Conservation (phyloP, 2,113 vertebrate genomes). For the Pelecanoides urinatrix region DNA sequence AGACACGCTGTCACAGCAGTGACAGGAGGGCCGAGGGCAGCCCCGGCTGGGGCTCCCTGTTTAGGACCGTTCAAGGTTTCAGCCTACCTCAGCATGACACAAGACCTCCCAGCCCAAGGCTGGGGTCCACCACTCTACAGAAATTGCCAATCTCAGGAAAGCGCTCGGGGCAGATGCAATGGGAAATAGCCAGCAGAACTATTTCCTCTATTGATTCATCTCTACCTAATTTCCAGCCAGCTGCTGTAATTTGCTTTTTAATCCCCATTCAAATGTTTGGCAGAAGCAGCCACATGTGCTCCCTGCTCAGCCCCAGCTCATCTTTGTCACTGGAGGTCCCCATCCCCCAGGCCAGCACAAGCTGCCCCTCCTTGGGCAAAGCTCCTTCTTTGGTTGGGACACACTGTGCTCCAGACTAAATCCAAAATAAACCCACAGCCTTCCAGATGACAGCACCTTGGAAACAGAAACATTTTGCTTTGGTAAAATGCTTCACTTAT, state of each 20-base stretch:
- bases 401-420: background rate
- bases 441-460: slow-evolving; percentile 14
- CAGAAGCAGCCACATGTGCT: background rate
- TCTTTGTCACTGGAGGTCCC: background rate
- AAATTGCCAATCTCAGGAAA: background rate
- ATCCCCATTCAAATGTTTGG: background rate
- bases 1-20: background rate
- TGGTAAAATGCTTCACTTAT: background rate
- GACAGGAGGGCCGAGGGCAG: background rate
- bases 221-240: background rate
- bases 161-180: background rate
- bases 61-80: background rate
- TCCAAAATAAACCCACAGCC: background rate
- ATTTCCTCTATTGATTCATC: background rate
- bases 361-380: background rate
- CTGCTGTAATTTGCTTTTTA: background rate
- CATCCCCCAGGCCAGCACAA: background rate
- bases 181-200: background rate
- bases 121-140: background rate
- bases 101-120: background rate
- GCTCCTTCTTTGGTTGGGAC: background rate
- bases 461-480: slow-evolving; percentile 41
- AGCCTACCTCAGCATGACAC: background rate
- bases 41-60: background rate
- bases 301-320: background rate